Conservation (phyloP, 2,888 invertebrate genomes). For the Tachina grossa region DNA sequence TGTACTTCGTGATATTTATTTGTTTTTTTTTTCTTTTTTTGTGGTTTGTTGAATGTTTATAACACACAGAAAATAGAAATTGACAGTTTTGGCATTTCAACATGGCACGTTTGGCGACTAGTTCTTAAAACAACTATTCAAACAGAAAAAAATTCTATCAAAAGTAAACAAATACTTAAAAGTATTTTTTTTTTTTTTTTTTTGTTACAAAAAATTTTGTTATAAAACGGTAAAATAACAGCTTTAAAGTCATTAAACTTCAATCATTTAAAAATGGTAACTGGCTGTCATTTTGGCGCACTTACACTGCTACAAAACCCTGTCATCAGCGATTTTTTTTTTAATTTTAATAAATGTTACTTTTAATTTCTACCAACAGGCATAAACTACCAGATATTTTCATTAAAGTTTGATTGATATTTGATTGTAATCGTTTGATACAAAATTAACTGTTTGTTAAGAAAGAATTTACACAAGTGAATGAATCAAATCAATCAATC, state of each 20-base stretch:
- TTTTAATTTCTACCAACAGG: slow-evolving; percentile 59
- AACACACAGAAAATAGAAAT: slow-evolving; percentile 65
- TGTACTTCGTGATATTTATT: slow-evolving; percentile 48
- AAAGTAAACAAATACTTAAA: not conserved
- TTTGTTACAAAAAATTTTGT: slow-evolving; percentile 23
- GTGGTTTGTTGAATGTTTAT: slow-evolving; percentile 49
- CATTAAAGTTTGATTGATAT: slow-evolving; percentile 59
- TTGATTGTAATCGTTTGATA: slow-evolving; percentile 62
- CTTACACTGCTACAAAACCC: not conserved
- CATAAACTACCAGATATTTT: slow-evolving; percentile 59
- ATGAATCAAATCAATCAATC: slow-evolving; percentile 71
- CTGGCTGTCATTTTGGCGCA: slow-evolving; percentile 27
- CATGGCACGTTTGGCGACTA: slow-evolving; percentile 73
- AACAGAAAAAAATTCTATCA: slow-evolving; percentile 28
- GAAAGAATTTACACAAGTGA: slow-evolving; percentile 65
- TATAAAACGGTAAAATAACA: slow-evolving; percentile 31
- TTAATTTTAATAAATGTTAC: slow-evolving; percentile 44
- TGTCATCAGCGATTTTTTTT: slow-evolving; percentile 46
- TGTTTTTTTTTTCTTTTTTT: slow-evolving; percentile 52
- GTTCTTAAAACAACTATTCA: slow-evolving; percentile 55
- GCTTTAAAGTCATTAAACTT: slow-evolving; percentile 37
- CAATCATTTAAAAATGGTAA: slow-evolving; percentile 10
- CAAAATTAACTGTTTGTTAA: slow-evolving; percentile 65
- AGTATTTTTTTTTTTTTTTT: not conserved
- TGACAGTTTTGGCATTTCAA: slow-evolving; percentile 72